Conservation (phyloP, 1,140 invertebrate species). For the Elymnias hypermnestra region DNA sequence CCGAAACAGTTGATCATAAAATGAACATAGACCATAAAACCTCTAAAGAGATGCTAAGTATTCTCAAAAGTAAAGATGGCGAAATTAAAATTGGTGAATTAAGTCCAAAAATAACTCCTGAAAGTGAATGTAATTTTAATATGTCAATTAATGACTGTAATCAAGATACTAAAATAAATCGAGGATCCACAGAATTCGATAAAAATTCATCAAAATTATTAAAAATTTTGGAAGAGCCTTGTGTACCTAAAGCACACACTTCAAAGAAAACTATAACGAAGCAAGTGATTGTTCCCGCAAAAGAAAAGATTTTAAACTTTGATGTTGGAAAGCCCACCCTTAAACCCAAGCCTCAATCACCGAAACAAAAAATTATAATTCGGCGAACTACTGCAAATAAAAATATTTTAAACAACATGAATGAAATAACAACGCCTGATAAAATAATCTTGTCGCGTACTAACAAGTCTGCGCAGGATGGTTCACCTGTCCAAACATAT, state of each 20-base stretch:
- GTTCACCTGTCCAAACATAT: conserved; percentile 61
- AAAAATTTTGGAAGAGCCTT: conserved; percentile 70
- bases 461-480: conserved; percentile 43
- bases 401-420: conserved; percentile 50
- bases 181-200: conserved; percentile 21
- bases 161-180: not conserved
- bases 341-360: conserved; percentile 44
- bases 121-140: not conserved
- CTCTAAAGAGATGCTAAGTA: conserved; percentile 14
- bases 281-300: conserved; percentile 50
- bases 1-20: conserved; percentile 62
- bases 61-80: conserved; percentile 6
- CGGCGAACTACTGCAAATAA: conserved; percentile 50
- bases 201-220: conserved; percentile 59
- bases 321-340: conserved; percentile 49
- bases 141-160: conserved; percentile 14
- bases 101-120: not conserved
- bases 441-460: conserved; percentile 64
- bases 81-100: not conserved
- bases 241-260: conserved; percentile 37
- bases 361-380: conserved; percentile 71
- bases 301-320: conserved; percentile 72
- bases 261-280: conserved; percentile 46
- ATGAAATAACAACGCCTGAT: conserved; percentile 46
- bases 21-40: conserved; percentile 38